These are phyloP conservation scores for Mormyrus lacerda DNA, from an alignment of 2,113 vertebrate species.

Conservation along the genomic window DNA sequence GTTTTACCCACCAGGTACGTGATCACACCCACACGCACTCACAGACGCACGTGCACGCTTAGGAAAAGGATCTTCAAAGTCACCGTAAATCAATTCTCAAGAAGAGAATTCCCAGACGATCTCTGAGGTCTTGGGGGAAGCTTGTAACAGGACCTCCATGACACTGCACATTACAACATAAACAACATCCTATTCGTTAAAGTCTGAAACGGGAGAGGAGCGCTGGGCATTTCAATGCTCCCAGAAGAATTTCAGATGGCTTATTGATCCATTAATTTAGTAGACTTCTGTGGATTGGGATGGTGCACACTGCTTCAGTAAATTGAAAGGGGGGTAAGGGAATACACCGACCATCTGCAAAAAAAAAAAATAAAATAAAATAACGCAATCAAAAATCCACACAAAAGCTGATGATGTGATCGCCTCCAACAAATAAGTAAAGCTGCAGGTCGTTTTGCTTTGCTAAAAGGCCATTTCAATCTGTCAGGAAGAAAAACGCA, in stretches of 20 bases:
- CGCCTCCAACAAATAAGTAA: constrained; percentile 23
- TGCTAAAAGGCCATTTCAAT: constrained; percentile 6
- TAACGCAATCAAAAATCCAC: background rate
- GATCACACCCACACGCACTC: background rate
- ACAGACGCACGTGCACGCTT: background rate
- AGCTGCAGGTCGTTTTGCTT: constrained; percentile 19
- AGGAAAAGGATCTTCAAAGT: background rate
- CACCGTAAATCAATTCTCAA: constrained; percentile 7
- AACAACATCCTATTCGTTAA: constrained; percentile 80
- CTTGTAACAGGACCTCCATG: constrained; percentile 61
- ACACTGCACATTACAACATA: constrained; percentile 69
- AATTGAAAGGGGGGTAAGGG: constrained; percentile 57
- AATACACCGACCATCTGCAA: constrained; percentile 32
- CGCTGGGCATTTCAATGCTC: constrained; percentile 57
- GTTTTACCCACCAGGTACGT: background rate
- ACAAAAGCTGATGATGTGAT: constrained; percentile 4
- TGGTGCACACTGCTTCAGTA: constrained; percentile 61
- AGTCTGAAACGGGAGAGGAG: constrained; percentile 63
- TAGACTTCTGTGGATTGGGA: constrained; percentile 48
- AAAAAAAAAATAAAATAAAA: constrained; percentile 6
- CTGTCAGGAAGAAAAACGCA: background rate
- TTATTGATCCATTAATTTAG: constrained; percentile 76
- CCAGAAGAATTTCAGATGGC: constrained; percentile 65
- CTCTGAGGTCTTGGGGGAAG: constrained; percentile 53
- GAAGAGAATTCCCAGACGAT: constrained; percentile 51